Evolutionary conservation across 2,888 invertebrate species (phyloP).

Genomic region (Chymomyza fuscimana): DNA sequence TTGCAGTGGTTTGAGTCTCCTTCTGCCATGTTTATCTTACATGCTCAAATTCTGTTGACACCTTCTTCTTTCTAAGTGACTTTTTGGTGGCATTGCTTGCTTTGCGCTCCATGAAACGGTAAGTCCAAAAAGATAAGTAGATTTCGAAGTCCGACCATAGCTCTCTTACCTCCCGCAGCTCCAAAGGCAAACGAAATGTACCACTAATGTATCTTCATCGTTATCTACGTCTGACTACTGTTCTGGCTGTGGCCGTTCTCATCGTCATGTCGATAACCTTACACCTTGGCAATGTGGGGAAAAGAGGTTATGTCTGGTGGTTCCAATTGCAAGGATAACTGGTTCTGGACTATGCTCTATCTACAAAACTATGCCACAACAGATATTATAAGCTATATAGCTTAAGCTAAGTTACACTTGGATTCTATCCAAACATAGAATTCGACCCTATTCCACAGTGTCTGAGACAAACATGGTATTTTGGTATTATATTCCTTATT

Average conservation of each 20-base stretch:
- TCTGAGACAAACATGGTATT: slow-evolving; percentile 82
- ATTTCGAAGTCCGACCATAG: slow-evolving; percentile 8
- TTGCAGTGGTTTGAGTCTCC: slow-evolving; percentile 55
- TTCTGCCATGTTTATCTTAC: slow-evolving; percentile 58
- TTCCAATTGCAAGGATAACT: slow-evolving; percentile 75
- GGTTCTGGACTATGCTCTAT: slow-evolving; percentile 80
- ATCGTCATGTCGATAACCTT: slow-evolving; percentile 80
- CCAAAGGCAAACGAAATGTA: slow-evolving; percentile 72
- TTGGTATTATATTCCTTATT: slow-evolving; percentile 81
- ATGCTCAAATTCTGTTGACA: slow-evolving; percentile 82
- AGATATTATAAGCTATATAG: slow-evolving; percentile 72
- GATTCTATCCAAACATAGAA: too few species aligned
- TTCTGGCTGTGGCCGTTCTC: slow-evolving; percentile 80
- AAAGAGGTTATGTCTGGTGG: slow-evolving; percentile 58
- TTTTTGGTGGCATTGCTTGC: slow-evolving; percentile 79
- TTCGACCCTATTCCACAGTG: slow-evolving; percentile 71
- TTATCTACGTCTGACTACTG: slow-evolving; percentile 81
- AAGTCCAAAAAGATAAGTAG: background rate
- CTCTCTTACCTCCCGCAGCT: slow-evolving; percentile 33
- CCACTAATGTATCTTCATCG: slow-evolving; percentile 78
- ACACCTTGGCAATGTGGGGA: slow-evolving; percentile 80
- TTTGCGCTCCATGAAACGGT: slow-evolving; percentile 68
- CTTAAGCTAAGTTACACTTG: background rate
- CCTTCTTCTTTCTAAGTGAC: slow-evolving; percentile 83
- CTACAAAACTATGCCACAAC: slow-evolving; percentile 79